phyloP scores from a whole-genome alignment of 2,797 vertebrate genomes.

The Diceros bicornis region DNA sequence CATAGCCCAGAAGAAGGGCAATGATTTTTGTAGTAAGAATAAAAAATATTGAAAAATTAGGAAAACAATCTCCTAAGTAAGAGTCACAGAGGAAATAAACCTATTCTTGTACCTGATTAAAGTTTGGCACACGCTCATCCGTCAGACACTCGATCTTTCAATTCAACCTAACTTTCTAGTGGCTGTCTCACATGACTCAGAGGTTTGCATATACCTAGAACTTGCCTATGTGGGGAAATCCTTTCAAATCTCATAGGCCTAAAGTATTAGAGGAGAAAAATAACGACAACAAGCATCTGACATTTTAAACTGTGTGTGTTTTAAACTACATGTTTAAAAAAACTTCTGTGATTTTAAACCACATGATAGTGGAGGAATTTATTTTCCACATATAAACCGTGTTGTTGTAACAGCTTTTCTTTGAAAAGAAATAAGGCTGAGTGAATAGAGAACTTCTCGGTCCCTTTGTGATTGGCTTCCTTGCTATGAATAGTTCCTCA shows the following conservation, averaged over 20 bases:
- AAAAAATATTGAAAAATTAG: neutral
- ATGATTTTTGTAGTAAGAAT: neutral
- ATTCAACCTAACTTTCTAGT: neutral
- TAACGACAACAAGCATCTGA: neutral
- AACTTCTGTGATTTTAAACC: neutral
- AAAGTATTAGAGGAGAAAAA: neutral
- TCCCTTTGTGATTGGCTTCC: constrained; percentile 21
- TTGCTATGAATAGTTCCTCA: neutral
- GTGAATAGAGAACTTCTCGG: neutral
- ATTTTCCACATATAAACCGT: neutral
- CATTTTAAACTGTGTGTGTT: constrained; percentile 16
- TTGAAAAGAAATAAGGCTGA: neutral
- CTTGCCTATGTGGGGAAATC: constrained; percentile 11
- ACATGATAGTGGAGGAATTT: neutral
- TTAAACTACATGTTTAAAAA: constrained; percentile 17
- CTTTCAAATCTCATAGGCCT: neutral
- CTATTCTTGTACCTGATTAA: neutral
- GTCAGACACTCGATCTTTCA: neutral
- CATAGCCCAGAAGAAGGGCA: neutral
- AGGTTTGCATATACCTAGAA: neutral
- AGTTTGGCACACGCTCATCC: neutral
- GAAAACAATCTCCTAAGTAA: neutral
- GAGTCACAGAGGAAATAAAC: neutral
- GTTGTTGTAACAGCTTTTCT: neutral
- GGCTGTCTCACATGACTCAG: neutral